A percentile compares a stretch with the other conserved stretches of the same genome.
Conservation (phyloP, 2,113 vertebrate genomes). For the Tiliqua scincoides region DNA sequence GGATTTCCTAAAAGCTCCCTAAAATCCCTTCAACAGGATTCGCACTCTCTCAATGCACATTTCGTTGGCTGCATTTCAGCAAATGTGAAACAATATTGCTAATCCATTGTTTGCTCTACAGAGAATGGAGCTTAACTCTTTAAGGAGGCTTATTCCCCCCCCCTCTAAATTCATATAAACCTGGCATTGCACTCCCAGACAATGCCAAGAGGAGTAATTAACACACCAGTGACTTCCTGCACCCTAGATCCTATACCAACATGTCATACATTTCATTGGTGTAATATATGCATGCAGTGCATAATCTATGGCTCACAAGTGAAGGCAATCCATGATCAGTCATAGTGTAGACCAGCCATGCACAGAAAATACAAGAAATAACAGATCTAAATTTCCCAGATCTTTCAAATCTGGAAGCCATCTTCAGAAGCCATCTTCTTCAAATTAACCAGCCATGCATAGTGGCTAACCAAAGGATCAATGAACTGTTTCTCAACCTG, state of each 20-base stretch:
- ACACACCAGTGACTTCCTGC: conserved; percentile 47
- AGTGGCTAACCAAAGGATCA: background rate
- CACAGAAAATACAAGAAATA: no score
- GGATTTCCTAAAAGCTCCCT: background rate
- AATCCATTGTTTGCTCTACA: conserved; percentile 42
- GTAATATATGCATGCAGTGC: background rate
- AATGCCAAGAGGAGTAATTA: conserved; percentile 44
- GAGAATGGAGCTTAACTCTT: conserved; percentile 29
- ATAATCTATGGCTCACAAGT: background rate
- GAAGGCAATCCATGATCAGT: no score
- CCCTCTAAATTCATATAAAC: conserved; percentile 24
- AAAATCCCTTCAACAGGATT: background rate
- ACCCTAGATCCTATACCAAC: conserved; percentile 14
- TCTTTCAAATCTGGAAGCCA: no score
- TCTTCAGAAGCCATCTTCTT: no score
- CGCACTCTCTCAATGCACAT: conserved; percentile 25
- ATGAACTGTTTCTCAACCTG: background rate
- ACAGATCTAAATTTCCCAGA: no score
- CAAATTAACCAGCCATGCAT: background rate
- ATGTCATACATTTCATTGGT: background rate
- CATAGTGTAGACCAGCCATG: no score
- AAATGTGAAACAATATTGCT: conserved; percentile 44
- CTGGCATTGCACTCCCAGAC: background rate
- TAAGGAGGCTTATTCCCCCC: conserved; percentile 11
- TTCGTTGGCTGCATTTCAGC: conserved; percentile 45